phyloP scores from a whole-genome alignment of 2,888 invertebrate species.

The Apamea epomidion region DNA sequence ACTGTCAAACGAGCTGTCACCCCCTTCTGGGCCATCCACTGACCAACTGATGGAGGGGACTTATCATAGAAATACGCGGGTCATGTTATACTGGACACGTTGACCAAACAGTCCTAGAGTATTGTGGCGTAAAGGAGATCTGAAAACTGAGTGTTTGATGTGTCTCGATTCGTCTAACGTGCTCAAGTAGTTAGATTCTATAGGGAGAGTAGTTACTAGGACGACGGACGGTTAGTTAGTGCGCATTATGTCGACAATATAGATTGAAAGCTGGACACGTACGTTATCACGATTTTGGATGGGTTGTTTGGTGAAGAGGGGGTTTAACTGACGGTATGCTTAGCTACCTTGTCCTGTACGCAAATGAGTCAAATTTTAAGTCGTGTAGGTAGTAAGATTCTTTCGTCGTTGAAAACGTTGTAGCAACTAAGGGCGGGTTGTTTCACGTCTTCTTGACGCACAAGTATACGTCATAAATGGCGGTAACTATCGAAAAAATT shows the following conservation, averaged over 20 bases:
- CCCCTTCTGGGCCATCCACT: conserved; percentile 46
- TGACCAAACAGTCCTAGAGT: conserved; percentile 70
- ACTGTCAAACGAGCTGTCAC: conserved; percentile 69
- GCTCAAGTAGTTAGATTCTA: conserved; percentile 40
- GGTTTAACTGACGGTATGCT: no score
- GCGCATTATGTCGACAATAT: background rate
- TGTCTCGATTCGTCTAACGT: conserved; percentile 63
- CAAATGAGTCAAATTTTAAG: background rate
- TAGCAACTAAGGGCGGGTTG: no score
- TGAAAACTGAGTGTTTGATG: conserved; percentile 72
- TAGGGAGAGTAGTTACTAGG: conserved; percentile 16
- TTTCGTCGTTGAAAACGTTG: no score
- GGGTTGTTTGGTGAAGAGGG: background rate
- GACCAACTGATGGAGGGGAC: conserved; percentile 52
- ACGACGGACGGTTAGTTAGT: conserved; percentile 1
- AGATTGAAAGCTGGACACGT: background rate
- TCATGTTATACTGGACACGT: conserved; percentile 68
- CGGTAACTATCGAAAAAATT: no score
- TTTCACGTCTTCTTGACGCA: no score
- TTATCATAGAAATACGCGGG: conserved; percentile 64
- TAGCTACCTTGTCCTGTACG: background rate
- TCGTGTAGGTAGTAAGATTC: no score
- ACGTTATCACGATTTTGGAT: no score
- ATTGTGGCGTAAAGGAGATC: conserved; percentile 71
- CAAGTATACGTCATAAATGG: no score